Conservation (phyloP, 2,888 invertebrate species). For the Plusia festucae region DNA sequence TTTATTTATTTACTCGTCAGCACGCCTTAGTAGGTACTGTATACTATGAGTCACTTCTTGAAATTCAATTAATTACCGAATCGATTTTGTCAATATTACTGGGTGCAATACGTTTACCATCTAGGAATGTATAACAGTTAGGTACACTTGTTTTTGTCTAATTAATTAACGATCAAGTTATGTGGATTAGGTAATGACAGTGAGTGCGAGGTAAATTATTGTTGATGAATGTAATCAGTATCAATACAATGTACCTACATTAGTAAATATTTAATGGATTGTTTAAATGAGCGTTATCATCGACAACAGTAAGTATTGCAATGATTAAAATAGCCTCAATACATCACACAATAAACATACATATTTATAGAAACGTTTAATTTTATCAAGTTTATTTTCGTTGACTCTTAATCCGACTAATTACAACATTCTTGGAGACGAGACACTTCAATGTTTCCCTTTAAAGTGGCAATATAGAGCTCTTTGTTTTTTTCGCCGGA, state of each 20-base stretch:
- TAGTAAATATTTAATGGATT: constrained; percentile 7
- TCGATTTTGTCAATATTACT: constrained; percentile 10
- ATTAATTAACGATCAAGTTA: constrained; percentile 21
- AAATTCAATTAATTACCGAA: constrained; percentile 59
- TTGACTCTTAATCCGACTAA: constrained; percentile 4
- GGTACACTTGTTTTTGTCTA: constrained; percentile 2
- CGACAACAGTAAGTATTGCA: constrained; percentile 8
- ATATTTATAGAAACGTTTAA: constrained; percentile 17
- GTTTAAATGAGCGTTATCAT: not conserved
- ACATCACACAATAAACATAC: constrained; percentile 12
- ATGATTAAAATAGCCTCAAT: constrained; percentile 7
- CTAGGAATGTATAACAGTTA: constrained; percentile 14
- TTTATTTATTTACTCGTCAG: constrained; percentile 62
- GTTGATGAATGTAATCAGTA: constrained; percentile 7
- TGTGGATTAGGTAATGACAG: constrained; percentile 21
- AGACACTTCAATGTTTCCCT: constrained; percentile 35
- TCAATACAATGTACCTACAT: not conserved
- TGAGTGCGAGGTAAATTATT: constrained; percentile 15
- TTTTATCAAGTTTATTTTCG: constrained; percentile 15
- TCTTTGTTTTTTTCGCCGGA: constrained; percentile 55
- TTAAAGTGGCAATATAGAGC: constrained; percentile 51
- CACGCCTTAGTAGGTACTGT: constrained; percentile 56
- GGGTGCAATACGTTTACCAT: constrained; percentile 21
- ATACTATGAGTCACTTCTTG: constrained; percentile 65
- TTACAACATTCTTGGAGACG: not conserved